Evolutionary conservation across 2,113 vertebrate genomes (phyloP).

Genomic region (Bos javanicus): DNA sequence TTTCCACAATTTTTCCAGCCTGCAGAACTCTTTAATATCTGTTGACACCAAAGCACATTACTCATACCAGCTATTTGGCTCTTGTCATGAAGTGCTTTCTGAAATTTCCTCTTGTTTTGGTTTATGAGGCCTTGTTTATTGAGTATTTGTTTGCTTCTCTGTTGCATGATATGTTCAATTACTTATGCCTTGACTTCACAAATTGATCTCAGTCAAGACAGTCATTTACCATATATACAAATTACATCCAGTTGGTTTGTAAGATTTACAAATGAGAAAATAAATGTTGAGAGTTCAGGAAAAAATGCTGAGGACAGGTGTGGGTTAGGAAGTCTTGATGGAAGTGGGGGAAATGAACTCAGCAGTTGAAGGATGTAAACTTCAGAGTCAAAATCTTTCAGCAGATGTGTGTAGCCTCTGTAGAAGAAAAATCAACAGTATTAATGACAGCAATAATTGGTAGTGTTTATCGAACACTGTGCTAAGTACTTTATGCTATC

Average conservation of each 20-base stretch:
- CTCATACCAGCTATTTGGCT: background rate
- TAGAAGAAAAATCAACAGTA: background rate
- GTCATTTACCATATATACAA: background rate
- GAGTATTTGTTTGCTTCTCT: background rate
- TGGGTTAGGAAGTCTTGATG: background rate
- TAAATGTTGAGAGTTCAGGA: background rate
- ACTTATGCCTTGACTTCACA: background rate
- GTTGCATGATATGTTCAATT: background rate
- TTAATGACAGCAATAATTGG: background rate
- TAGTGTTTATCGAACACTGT: background rate
- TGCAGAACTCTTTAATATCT: background rate
- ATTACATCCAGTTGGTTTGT: background rate
- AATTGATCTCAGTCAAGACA: background rate
- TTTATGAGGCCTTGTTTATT: background rate
- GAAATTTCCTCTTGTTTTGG: background rate
- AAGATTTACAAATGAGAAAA: background rate
- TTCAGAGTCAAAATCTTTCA: background rate
- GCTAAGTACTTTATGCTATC: background rate
- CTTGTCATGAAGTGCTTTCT: background rate
- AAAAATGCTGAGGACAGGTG: background rate
- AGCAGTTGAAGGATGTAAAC: background rate
- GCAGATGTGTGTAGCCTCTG: background rate
- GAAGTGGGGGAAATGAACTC: background rate
- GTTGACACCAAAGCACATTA: background rate
- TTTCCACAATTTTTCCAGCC: background rate